Conservation (phyloP, 2,797 vertebrate species). For the Streptopelia turtur region DNA sequence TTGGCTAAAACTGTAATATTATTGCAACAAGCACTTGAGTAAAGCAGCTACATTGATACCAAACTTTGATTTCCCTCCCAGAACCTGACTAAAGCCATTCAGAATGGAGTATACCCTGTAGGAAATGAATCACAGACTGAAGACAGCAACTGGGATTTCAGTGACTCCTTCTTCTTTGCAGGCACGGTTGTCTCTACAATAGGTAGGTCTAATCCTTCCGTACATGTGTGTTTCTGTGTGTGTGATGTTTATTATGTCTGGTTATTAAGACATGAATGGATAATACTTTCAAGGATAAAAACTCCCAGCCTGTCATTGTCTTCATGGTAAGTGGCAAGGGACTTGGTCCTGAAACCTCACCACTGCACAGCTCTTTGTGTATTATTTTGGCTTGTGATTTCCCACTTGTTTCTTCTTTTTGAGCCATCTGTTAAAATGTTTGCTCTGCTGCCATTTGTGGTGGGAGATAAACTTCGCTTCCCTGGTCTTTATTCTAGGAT, state of each 20-base stretch:
- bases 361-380: background rate
- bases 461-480: background rate
- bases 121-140: conserved; percentile 37
- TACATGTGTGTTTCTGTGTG: background rate
- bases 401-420: background rate
- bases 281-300: background rate
- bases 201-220: conserved; percentile 43
- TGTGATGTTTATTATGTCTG: background rate
- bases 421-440: background rate
- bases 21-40: background rate
- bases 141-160: conserved; percentile 74
- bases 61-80: conserved; percentile 10
- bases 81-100: conserved; percentile 67
- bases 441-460: background rate
- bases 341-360: background rate
- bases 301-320: background rate
- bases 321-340: background rate
- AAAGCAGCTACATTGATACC: background rate
- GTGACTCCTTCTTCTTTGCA: conserved; percentile 77
- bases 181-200: conserved; percentile 73
- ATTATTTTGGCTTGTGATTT: background rate
- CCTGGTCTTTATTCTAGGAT: background rate
- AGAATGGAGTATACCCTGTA: conserved; percentile 68
- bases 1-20: background rate
- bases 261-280: background rate